A percentile compares a stretch with the other conserved stretches of the same genome.
Conservation (phyloP, 2,113 vertebrate genomes). For the Clarias magur region DNA sequence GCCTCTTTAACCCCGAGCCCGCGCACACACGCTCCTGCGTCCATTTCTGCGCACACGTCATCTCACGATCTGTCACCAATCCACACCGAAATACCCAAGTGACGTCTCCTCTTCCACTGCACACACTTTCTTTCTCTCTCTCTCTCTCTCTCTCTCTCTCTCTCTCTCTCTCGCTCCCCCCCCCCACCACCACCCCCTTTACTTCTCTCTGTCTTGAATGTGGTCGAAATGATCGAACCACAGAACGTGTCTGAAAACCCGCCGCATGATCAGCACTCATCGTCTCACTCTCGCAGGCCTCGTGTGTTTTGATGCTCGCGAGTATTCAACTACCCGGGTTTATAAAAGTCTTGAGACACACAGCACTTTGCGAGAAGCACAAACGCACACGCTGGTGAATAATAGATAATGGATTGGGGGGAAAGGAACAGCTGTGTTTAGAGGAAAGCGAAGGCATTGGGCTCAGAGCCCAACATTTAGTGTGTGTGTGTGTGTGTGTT, state of each 20-base stretch:
- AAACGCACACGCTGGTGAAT: conserved; percentile 39
- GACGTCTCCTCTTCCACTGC: conserved; percentile 50
- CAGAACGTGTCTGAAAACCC: neutral
- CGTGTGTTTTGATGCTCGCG: neutral
- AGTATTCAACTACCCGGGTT: conserved; percentile 7
- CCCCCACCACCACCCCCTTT: neutral
- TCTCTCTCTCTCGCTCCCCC: too few relatives aligned
- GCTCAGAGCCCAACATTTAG: neutral
- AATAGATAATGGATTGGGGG: conserved; percentile 40
- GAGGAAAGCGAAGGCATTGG: conserved; percentile 34
- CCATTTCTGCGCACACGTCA: conserved; percentile 20
- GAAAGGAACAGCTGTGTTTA: conserved; percentile 38
- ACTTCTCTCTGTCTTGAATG: neutral
- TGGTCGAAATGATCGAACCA: neutral
- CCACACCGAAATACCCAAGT: conserved; percentile 49
- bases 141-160: conserved; percentile 41
- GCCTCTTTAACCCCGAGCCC: conserved; percentile 37
- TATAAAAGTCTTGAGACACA: conserved; percentile 3
- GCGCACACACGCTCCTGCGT: conserved; percentile 31
- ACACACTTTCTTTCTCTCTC: neutral
- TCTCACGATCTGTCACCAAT: conserved; percentile 46
- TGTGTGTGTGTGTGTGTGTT: too few relatives aligned
- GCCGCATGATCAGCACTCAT: conserved; percentile 40
- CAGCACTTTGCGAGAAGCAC: neutral
- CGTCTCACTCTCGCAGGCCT: conserved; percentile 32